Conservation (phyloP, 2,888 invertebrate genomes). For the Caenorhabditis zanzibari region DNA sequence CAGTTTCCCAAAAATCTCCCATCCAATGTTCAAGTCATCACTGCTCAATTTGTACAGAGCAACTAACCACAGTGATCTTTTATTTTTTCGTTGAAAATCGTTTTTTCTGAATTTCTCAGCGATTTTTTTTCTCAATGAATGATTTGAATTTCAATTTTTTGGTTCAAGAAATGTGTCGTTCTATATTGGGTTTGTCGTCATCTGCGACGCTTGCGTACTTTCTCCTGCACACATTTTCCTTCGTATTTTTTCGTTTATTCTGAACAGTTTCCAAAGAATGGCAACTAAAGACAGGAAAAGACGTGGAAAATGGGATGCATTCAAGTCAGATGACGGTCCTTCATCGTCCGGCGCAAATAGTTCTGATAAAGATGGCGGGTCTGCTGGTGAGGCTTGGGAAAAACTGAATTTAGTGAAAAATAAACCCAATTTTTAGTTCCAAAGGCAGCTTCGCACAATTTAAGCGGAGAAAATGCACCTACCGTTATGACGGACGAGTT, state of each 20-base stretch:
- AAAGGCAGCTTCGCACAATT: constrained; percentile 71
- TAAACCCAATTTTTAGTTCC: constrained; percentile 56
- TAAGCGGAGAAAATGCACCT: constrained; percentile 44
- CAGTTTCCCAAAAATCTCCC: constrained; percentile 47
- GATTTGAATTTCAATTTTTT: background rate
- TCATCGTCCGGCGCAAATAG: constrained; percentile 31
- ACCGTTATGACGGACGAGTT: constrained; percentile 69
- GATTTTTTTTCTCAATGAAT: background rate
- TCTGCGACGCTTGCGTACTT: constrained; percentile 22
- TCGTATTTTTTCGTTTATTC: constrained; percentile 15
- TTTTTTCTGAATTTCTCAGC: background rate
- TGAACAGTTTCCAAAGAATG: constrained; percentile 24
- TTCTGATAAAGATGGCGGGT: constrained; percentile 51
- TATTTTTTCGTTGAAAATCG: background rate
- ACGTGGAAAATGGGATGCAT: constrained; percentile 69
- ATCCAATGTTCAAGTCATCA: constrained; percentile 47
- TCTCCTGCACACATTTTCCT: background rate
- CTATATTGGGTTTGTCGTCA: constrained; percentile 20
- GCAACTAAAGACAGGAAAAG: constrained; percentile 51
- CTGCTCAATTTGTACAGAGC: constrained; percentile 19
- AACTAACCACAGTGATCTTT: background rate
- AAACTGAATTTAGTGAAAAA: background rate
- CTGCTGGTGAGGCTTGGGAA: constrained; percentile 39
- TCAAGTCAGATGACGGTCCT: constrained; percentile 65
- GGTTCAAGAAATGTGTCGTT: background rate